Percentiles rank a stretch among this genome's conserved stretches.
Evolutionary conservation across 1,140 invertebrate genomes (phyloP).

Genomic region (Muscidifurax raptorellus): DNA sequence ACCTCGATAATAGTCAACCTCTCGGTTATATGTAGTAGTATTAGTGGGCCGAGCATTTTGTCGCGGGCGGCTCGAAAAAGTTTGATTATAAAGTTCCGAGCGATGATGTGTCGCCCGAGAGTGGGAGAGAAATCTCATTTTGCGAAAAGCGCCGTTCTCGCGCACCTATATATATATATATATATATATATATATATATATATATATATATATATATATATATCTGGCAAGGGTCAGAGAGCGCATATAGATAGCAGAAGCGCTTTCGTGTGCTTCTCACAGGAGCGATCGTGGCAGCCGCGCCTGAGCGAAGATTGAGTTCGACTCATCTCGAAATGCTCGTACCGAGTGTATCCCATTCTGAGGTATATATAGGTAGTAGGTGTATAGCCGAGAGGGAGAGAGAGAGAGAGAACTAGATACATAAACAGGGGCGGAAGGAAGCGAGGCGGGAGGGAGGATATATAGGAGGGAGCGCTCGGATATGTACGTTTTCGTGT

Average conservation of each 20-base stretch:
- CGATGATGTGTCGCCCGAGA: conserved; percentile 6
- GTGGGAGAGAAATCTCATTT: conserved; percentile 18
- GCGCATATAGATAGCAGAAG: not conserved
- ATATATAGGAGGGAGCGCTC: not conserved
- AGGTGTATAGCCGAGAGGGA: not conserved
- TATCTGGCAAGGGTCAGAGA: no score
- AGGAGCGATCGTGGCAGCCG: conserved; percentile 27
- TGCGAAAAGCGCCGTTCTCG: not conserved
- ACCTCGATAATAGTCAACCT: not conserved
- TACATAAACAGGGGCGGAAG: conserved; percentile 31
- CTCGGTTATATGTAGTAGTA: not conserved
- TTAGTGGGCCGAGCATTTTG: not conserved
- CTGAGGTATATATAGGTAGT: conserved; percentile 22
- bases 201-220: not conserved
- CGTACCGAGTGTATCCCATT: conserved; percentile 63
- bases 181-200: not conserved
- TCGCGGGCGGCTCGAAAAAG: conserved; percentile 25
- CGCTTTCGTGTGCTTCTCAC: no score
- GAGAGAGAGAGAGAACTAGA: conserved; percentile 5
- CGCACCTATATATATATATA: not conserved
- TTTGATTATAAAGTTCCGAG: conserved; percentile 41
- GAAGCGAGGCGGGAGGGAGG: not conserved
- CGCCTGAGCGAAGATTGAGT: conserved; percentile 61
- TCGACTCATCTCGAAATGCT: conserved; percentile 68
- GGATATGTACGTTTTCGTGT: conserved; percentile 33